Percentiles rank a stretch among this genome's conserved stretches.
These are phyloP conservation scores for Leucozona laternaria DNA, from an alignment of 2,888 invertebrate genomes.

Conservation along the genomic window DNA sequence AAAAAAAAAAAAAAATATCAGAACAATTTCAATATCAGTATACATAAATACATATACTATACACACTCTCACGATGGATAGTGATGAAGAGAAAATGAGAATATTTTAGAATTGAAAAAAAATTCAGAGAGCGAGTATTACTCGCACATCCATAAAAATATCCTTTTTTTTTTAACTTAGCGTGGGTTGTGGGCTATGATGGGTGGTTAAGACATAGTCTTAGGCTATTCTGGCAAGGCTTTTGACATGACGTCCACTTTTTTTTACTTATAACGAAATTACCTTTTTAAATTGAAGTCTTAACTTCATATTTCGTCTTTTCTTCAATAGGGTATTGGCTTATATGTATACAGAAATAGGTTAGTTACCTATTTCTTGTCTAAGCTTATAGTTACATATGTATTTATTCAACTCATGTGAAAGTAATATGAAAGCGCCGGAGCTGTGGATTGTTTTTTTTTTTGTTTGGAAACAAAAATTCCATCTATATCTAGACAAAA, in stretches of 20 bases:
- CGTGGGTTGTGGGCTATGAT: not conserved
- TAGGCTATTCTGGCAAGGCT: not conserved
- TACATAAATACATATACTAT: not conserved
- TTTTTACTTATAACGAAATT: conserved; percentile 66
- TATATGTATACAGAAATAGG: not conserved
- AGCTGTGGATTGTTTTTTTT: conserved; percentile 4
- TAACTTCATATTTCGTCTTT: not conserved
- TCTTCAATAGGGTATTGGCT: not conserved
- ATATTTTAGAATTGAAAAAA: not conserved
- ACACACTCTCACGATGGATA: too few species aligned
- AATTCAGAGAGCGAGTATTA: not conserved
- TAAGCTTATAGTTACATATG: not conserved
- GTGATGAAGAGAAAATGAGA: conserved; percentile 36
- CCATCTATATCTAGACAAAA: conserved; percentile 45
- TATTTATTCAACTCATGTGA: conserved; percentile 39
- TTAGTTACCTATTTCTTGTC: not conserved
- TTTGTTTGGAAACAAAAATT: not conserved
- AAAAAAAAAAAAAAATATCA: not conserved
- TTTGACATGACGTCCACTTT: conserved; percentile 23
- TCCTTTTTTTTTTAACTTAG: not conserved
- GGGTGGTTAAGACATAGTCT: not conserved
- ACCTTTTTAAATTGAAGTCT: conserved; percentile 63
- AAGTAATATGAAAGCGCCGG: conserved; percentile 49
- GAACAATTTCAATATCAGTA: conserved; percentile 8
- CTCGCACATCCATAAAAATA: not conserved